Conservation (phyloP, 2,888 invertebrate genomes). For the Oxystoma pomonae region DNA sequence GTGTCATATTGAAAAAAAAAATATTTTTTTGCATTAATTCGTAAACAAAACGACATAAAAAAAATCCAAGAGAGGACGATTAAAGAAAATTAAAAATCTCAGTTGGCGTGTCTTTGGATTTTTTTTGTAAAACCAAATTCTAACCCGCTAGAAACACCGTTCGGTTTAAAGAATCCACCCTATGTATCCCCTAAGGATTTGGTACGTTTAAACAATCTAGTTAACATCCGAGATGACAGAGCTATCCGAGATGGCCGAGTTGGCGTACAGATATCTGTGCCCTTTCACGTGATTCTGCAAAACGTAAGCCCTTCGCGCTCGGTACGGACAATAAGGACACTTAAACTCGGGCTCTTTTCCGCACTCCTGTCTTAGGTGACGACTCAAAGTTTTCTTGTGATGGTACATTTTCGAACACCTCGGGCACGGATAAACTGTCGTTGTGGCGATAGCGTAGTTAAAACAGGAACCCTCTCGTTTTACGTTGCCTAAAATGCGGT, state of each 20-base stretch:
- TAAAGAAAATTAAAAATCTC: no score
- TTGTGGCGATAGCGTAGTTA: not conserved
- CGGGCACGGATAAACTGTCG: constrained; percentile 39
- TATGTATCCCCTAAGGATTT: no score
- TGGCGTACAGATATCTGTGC: constrained; percentile 33
- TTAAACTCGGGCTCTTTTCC: constrained; percentile 63
- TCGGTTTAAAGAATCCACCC: no score
- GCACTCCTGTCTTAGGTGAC: constrained; percentile 52
- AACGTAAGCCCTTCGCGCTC: constrained; percentile 57
- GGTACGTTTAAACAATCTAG: not conserved
- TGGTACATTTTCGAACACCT: constrained; percentile 50
- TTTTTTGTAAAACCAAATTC: no score
- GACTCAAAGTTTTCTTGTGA: constrained; percentile 49
- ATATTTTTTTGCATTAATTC: no score
- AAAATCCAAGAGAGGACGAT: no score
- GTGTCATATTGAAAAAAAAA: no score
- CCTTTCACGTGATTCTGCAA: constrained; percentile 45
- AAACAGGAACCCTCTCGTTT: not conserved
- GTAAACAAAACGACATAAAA: no score
- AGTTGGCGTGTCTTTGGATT: no score
- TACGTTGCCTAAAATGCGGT: not conserved
- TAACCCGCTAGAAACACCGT: no score
- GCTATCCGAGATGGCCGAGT: not conserved
- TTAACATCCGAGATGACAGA: not conserved
- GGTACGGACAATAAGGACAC: constrained; percentile 71